phyloP scores from a whole-genome alignment of 2,113 vertebrate genomes.

The Clarias gariepinus region DNA sequence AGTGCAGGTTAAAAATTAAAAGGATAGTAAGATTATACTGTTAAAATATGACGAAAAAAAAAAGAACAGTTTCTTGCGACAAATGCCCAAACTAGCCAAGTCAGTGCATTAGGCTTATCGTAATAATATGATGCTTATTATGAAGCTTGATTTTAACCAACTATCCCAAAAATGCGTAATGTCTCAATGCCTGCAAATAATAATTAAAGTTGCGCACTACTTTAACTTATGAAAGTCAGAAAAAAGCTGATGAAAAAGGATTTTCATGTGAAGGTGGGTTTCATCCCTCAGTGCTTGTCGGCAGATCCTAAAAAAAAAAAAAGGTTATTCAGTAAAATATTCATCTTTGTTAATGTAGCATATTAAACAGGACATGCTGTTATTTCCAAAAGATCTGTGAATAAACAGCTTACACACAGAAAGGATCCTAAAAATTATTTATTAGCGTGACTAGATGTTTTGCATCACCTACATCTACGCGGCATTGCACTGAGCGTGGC shows the following conservation, averaged over 20 bases:
- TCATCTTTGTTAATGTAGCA: neutral
- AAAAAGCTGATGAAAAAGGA: neutral
- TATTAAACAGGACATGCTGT: neutral
- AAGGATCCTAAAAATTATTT: neutral
- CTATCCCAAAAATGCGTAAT: neutral
- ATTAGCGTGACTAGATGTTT: neutral
- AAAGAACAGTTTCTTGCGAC: neutral
- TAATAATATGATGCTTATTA: neutral
- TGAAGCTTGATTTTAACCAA: neutral
- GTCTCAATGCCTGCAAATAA: neutral
- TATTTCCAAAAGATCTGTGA: neutral
- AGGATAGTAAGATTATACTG: neutral
- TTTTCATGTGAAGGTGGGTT: neutral
- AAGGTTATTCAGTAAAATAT: neutral
- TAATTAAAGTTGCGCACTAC: neutral
- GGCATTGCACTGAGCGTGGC: slow-evolving; percentile 5
- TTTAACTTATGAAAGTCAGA: neutral
- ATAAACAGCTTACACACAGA: neutral
- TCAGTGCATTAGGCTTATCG: neutral
- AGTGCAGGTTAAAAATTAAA: neutral
- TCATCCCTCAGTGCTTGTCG: neutral
- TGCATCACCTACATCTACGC: slow-evolving; percentile 5
- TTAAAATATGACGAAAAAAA: neutral
- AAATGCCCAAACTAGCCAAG: neutral
- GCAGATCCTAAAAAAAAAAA: slow-evolving; percentile 1